A percentile compares a stretch with the other conserved stretches of the same genome.
Evolutionary conservation across 2,888 invertebrate species (phyloP).

Genomic region (Hypena proboscidalis): DNA sequence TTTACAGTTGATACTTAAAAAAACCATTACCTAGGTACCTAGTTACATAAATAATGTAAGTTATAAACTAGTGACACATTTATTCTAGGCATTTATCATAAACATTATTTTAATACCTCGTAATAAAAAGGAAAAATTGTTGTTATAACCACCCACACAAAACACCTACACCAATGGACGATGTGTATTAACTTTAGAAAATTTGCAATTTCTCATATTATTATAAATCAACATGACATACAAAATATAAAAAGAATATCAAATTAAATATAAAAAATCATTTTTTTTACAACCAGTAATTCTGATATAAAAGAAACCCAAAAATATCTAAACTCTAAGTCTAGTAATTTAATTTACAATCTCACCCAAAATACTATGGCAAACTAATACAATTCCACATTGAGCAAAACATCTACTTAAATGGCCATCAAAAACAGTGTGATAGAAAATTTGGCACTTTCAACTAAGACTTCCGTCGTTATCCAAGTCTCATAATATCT

Average conservation of each 20-base stretch:
- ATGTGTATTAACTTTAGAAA: background rate
- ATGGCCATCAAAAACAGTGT: too few relatives aligned
- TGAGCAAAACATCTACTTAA: conserved; percentile 26
- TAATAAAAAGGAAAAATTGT: conserved; percentile 41
- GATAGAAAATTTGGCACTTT: too few relatives aligned
- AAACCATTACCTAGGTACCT: conserved; percentile 24
- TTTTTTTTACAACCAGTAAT: too few relatives aligned
- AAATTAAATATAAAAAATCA: too few relatives aligned
- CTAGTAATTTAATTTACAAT: conserved; percentile 4
- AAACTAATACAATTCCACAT: conserved; percentile 9
- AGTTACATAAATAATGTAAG: conserved; percentile 33
- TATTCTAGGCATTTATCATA: background rate
- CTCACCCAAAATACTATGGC: conserved; percentile 26
- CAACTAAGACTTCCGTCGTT: too few relatives aligned
- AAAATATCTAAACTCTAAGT: conserved; percentile 7
- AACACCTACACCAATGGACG: conserved; percentile 23
- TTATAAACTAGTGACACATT: background rate
- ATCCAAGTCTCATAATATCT: too few relatives aligned
- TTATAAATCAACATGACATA: too few relatives aligned
- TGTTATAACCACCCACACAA: conserved; percentile 16
- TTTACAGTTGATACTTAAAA: conserved; percentile 24
- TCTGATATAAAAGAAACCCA: conserved; percentile 6
- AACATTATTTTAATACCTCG: conserved; percentile 50
- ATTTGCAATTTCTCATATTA: too few relatives aligned
- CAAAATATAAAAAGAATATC: too few relatives aligned